A percentile compares a stretch with the other conserved stretches of the same genome.
phyloP scores from a whole-genome alignment of 2,888 invertebrate genomes.

The Cecidostiba fungosa region DNA sequence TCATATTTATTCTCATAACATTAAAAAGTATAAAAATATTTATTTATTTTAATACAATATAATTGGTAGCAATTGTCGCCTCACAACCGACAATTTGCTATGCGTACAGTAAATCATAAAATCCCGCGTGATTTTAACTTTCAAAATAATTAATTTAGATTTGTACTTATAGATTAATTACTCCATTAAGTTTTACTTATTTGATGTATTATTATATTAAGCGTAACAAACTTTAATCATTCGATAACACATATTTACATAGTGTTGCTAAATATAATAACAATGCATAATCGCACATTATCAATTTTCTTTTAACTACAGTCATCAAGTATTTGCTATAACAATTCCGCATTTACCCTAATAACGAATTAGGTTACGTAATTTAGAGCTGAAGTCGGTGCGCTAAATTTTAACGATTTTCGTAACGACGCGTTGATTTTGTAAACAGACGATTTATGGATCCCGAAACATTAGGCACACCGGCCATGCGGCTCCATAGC shows the following conservation, averaged over 20 bases:
- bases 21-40: too few relatives aligned
- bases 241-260: background rate
- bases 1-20: too few relatives aligned
- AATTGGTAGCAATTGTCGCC: too few relatives aligned
- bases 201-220: background rate
- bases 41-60: too few relatives aligned
- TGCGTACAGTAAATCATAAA: too few relatives aligned
- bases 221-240: background rate
- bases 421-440: slow-evolving; percentile 30
- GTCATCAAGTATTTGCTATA: background rate
- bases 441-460: slow-evolving; percentile 57
- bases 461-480: background rate
- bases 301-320: background rate
- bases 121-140: too few relatives aligned
- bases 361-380: background rate
- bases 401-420: slow-evolving; percentile 44
- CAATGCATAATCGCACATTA: background rate
- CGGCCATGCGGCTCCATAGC: background rate
- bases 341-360: background rate
- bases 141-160: too few relatives aligned
- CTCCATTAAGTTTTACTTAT: too few relatives aligned
- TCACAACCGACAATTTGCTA: too few relatives aligned
- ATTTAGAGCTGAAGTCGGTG: background rate
- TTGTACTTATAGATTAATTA: too few relatives aligned
- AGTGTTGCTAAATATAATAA: background rate